Evolutionary conservation across 2,888 invertebrate genomes (phyloP).

Genomic region (Drosophila atripex): DNA sequence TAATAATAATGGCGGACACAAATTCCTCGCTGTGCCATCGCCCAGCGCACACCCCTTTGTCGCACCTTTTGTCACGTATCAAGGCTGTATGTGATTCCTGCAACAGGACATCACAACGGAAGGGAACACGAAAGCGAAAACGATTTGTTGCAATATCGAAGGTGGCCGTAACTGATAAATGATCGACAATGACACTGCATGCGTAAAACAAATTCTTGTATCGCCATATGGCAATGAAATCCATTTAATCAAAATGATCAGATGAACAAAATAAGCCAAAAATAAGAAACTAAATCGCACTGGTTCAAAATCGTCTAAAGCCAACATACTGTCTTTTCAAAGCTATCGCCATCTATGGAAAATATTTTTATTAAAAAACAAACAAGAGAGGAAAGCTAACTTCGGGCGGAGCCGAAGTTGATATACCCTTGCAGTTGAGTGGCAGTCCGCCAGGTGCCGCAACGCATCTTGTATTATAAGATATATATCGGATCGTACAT

Average conservation of each 20-base stretch:
- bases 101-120: conserved; percentile 51
- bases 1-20: conserved; percentile 72
- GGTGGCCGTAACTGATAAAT: conserved; percentile 48
- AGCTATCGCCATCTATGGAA: no score
- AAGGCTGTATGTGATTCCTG: conserved; percentile 69
- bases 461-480: no score
- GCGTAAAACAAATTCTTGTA: conserved; percentile 46
- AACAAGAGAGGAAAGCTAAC: no score
- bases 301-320: no score
- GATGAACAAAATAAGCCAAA: no score
- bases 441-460: no score
- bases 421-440: no score
- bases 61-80: conserved; percentile 64
- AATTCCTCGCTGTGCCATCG: conserved; percentile 60
- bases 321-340: no score
- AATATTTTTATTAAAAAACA: no score
- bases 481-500: no score
- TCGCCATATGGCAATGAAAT: conserved; percentile 56
- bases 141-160: conserved; percentile 28
- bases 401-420: no score
- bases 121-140: conserved; percentile 20
- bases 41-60: background rate
- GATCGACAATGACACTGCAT: conserved; percentile 60
- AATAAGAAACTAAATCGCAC: no score
- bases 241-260: conserved; percentile 42